Percentiles rank a stretch among this genome's conserved stretches.
Conservation (phyloP, 2,113 vertebrate genomes). For the Lepus timidus region DNA sequence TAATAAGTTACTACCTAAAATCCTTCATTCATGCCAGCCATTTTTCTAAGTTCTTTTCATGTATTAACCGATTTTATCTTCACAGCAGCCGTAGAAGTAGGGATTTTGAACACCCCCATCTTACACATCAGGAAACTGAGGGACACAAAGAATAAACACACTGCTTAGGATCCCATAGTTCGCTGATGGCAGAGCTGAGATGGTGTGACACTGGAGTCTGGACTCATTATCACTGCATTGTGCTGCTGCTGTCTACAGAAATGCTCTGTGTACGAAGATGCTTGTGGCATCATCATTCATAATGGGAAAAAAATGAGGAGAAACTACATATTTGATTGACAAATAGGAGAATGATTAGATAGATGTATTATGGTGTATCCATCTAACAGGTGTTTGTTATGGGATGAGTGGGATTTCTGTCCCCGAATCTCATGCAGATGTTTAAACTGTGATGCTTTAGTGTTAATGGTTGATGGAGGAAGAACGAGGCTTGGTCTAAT, state of each 20-base stretch:
- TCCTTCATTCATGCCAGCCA: not conserved
- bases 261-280: not conserved
- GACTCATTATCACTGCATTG: not conserved
- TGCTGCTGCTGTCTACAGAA: not conserved
- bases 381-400: not conserved
- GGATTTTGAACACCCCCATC: not conserved
- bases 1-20: not conserved
- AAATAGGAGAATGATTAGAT: not conserved
- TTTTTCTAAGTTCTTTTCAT: not conserved
- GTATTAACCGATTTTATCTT: conserved; percentile 43
- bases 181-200: not conserved
- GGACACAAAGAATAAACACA: not conserved
- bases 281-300: not conserved
- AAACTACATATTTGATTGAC: not conserved
- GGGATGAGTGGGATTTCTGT: no score
- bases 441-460: no score
- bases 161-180: not conserved
- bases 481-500: no score
- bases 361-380: not conserved
- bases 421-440: no score
- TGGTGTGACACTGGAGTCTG: not conserved
- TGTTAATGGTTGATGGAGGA: no score
- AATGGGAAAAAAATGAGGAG: not conserved
- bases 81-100: not conserved
- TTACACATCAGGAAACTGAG: not conserved